Percentiles rank a stretch among this genome's conserved stretches.
Conservation (phyloP, 2,888 invertebrate species). For the Lymantria dispar region DNA sequence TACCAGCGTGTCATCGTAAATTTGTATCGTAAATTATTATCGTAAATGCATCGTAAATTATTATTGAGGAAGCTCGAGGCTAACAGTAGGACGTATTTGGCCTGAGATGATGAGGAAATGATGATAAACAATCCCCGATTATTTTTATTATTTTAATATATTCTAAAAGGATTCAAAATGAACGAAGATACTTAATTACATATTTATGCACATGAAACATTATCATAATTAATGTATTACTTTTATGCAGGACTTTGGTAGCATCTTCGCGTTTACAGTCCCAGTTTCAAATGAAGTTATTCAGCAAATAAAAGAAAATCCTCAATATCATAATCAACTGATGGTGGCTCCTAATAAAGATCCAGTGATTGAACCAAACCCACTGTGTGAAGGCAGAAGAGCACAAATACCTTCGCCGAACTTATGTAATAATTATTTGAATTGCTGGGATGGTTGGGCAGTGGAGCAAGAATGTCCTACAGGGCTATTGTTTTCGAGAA, state of each 20-base stretch:
- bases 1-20: too few relatives aligned
- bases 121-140: too few relatives aligned
- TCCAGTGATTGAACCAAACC: slow-evolving; percentile 53
- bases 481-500: slow-evolving; percentile 83
- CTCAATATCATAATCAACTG: slow-evolving; percentile 61
- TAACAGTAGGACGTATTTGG: too few relatives aligned
- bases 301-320: slow-evolving; percentile 59
- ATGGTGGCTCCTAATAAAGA: slow-evolving; percentile 50
- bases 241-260: slow-evolving; percentile 42
- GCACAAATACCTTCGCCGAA: slow-evolving; percentile 84
- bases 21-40: too few relatives aligned
- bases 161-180: too few relatives aligned
- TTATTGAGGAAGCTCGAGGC: too few relatives aligned
- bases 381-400: slow-evolving; percentile 70
- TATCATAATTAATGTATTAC: too few relatives aligned
- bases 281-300: slow-evolving; percentile 70
- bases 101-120: too few relatives aligned
- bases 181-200: too few relatives aligned
- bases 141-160: too few relatives aligned
- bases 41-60: too few relatives aligned
- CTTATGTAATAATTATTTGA: slow-evolving; percentile 84
- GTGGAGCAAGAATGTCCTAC: slow-evolving; percentile 85
- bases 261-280: slow-evolving; percentile 58
- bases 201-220: too few relatives aligned
- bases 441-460: slow-evolving; percentile 88